Evolutionary conservation across 2,113 vertebrate species (phyloP).

Genomic region (Argyrosomus japonicus): DNA sequence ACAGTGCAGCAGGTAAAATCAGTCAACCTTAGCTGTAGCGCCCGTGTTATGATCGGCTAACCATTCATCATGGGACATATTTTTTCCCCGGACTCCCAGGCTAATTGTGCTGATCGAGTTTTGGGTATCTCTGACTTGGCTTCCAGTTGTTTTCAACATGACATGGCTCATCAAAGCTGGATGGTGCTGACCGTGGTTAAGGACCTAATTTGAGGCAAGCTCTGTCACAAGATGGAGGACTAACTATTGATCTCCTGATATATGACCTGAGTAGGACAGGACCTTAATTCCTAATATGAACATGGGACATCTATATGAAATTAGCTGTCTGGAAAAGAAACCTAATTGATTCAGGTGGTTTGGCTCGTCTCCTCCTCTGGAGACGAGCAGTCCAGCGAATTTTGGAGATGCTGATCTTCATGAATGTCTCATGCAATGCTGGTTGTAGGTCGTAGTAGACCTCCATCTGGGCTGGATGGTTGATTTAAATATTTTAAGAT

Average conservation of each 20-base stretch:
- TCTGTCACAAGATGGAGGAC: conserved; percentile 70
- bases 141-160: conserved; percentile 27
- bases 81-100: conserved; percentile 7
- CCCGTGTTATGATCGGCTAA: not conserved
- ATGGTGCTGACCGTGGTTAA: conserved; percentile 51
- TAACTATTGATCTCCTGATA: conserved; percentile 43
- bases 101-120: conserved; percentile 68
- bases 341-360: conserved; percentile 36
- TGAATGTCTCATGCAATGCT: not conserved
- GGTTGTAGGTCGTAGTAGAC: not conserved
- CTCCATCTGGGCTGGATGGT: not conserved
- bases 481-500: not conserved
- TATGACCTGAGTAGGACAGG: not conserved
- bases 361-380: not conserved
- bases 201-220: conserved; percentile 58
- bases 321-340: conserved; percentile 23
- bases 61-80: conserved; percentile 34
- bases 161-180: conserved; percentile 45
- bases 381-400: not conserved
- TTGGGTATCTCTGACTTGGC: conserved; percentile 45
- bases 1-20: not conserved
- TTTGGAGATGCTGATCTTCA: not conserved
- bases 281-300: conserved; percentile 21
- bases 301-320: conserved; percentile 54
- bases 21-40: not conserved